A percentile compares a stretch with the other conserved stretches of the same genome.
Evolutionary conservation across 2,888 invertebrate genomes (phyloP).

Genomic region (Ypsolopha sequella): DNA sequence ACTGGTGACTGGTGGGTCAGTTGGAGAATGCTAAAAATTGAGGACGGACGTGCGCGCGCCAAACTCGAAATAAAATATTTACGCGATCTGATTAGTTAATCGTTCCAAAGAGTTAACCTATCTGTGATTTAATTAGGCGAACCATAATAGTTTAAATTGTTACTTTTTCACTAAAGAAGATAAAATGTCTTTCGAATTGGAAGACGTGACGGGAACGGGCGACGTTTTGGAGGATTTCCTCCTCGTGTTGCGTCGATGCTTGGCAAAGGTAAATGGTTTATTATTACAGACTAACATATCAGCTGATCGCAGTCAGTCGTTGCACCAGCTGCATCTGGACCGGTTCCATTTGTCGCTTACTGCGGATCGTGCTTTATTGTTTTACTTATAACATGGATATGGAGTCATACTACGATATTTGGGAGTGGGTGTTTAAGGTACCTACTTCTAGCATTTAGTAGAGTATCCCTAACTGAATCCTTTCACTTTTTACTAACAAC

Average conservation of each 20-base stretch:
- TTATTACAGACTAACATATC: constrained; percentile 41
- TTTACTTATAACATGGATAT: constrained; percentile 24
- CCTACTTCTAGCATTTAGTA: neutral
- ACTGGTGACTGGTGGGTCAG: constrained; percentile 28
- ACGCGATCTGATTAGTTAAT: constrained; percentile 38
- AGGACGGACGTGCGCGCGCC: constrained; percentile 7
- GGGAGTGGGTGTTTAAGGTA: constrained; percentile 47
- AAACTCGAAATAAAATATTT: constrained; percentile 30
- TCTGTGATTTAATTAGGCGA: constrained; percentile 39
- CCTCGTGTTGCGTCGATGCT: constrained; percentile 75
- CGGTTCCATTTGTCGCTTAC: constrained; percentile 10
- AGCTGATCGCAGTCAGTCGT: constrained; percentile 25
- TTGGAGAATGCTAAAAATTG: constrained; percentile 36
- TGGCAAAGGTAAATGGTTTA: constrained; percentile 76
- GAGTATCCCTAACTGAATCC: neutral
- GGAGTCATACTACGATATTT: constrained; percentile 36
- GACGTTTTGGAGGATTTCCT: constrained; percentile 83
- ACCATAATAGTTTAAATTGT: constrained; percentile 21
- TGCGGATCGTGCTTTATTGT: constrained; percentile 5
- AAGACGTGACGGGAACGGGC: constrained; percentile 73
- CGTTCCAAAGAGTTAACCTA: constrained; percentile 46
- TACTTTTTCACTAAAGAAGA: constrained; percentile 28
- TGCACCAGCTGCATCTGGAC: constrained; percentile 19
- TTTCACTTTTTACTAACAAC: constrained; percentile 1
- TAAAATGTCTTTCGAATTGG: constrained; percentile 76